Evolutionary conservation across 2,888 invertebrate genomes (phyloP).

Genomic region (Corythucha ciliata): DNA sequence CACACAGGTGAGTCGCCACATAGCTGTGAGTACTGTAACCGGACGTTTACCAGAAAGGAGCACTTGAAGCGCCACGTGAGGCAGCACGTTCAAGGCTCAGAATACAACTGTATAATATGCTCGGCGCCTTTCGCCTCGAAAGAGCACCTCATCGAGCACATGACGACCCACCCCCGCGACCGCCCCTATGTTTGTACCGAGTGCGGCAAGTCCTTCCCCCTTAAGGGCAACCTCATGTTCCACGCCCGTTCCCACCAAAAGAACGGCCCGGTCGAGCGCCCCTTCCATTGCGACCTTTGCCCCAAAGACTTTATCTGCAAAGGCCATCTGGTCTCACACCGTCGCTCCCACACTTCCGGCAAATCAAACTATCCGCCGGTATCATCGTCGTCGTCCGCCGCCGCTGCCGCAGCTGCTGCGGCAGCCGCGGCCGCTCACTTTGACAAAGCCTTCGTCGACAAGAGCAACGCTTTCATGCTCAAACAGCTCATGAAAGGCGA

Average conservation of each 20-base stretch:
- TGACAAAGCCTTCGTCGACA: constrained; percentile 32
- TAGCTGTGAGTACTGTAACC: constrained; percentile 73
- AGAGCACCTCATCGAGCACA: constrained; percentile 64
- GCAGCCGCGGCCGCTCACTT: constrained; percentile 23
- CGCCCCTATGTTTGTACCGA: constrained; percentile 64
- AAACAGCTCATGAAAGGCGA: constrained; percentile 38
- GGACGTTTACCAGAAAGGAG: constrained; percentile 77
- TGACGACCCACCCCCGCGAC: constrained; percentile 69
- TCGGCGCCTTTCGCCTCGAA: constrained; percentile 64
- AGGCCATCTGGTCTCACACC: constrained; percentile 74
- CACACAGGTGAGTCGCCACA: constrained; percentile 83
- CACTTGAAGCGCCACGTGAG: constrained; percentile 70
- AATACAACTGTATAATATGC: constrained; percentile 71
- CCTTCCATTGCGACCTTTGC: constrained; percentile 71
- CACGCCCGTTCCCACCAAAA: constrained; percentile 82
- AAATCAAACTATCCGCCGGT: constrained; percentile 32
- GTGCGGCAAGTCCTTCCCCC: constrained; percentile 34
- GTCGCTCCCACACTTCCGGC: constrained; percentile 62
- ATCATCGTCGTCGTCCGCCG: too few relatives aligned
- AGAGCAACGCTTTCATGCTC: constrained; percentile 35
- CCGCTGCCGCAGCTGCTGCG: too few relatives aligned
- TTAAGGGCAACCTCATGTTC: constrained; percentile 51
- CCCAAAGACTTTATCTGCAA: constrained; percentile 82
- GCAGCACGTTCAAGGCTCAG: constrained; percentile 49
- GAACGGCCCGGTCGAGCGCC: constrained; percentile 53